phyloP scores from a whole-genome alignment of 2,888 invertebrate species.

The Drosophila prostipennis region DNA sequence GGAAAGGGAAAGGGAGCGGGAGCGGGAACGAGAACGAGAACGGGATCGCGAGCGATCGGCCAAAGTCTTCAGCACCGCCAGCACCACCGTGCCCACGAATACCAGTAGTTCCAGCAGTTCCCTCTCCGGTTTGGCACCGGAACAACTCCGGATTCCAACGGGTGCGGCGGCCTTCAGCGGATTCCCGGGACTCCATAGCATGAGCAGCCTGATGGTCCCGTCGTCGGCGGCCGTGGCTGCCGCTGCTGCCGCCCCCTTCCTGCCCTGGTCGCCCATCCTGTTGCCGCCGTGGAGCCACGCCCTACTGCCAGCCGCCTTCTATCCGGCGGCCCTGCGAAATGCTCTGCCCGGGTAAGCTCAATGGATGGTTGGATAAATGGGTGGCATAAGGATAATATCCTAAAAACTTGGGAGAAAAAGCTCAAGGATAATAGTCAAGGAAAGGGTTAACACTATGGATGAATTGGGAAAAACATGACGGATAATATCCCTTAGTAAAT shows the following conservation, averaged over 20 bases:
- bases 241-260: slow-evolving; percentile 87
- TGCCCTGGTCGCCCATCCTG: slow-evolving; percentile 91
- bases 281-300: slow-evolving; percentile 90
- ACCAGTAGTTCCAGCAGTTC: slow-evolving; percentile 53
- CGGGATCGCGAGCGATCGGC: slow-evolving; percentile 33
- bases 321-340: slow-evolving; percentile 89
- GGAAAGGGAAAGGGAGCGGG: slow-evolving; percentile 15
- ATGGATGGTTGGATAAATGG: background rate
- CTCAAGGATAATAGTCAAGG: too few relatives aligned
- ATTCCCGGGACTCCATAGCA: slow-evolving; percentile 79
- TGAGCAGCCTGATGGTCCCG: slow-evolving; percentile 75
- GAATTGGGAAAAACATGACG: too few relatives aligned
- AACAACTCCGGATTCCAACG: slow-evolving; percentile 82
- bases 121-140: slow-evolving; percentile 58
- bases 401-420: too few relatives aligned
- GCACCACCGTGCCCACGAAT: slow-evolving; percentile 72
- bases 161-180: slow-evolving; percentile 82
- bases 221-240: too few relatives aligned
- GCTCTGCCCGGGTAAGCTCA: slow-evolving; percentile 90
- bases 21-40: slow-evolving; percentile 29
- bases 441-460: too few relatives aligned
- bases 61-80: slow-evolving; percentile 64
- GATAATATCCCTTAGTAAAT: too few relatives aligned
- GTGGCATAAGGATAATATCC: too few relatives aligned
- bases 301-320: slow-evolving; percentile 88